Evolutionary conservation across 2,888 invertebrate species (phyloP), one percentile per base, ranked within the genome.

Genomic region (Lithodes maja): DNA sequence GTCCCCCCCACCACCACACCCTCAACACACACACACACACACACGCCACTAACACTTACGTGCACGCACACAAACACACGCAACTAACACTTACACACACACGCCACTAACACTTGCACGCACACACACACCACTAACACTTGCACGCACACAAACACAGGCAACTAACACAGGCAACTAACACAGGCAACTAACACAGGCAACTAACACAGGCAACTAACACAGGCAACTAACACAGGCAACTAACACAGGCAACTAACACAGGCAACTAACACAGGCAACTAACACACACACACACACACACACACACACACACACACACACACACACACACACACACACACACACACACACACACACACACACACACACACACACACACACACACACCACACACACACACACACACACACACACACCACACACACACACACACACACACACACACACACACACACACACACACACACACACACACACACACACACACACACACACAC

Each of bases 381-480:
- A 74, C n/a, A 74, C 2, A n/a, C 3, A 3, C 74, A 2, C 74
- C 15, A 74, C 33, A 3, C 3, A n/a, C 74, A 74, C 74, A 15
- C 2, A 9, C 3, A 74, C n/a, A n/a, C 55, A 55, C 3, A 55
- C 9, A 55, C 55, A 5, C 9, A n/a, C n/a, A 17, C 3, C 55
- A 55, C 55, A 55, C 55, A 55, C 55, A 55, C 55, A 55, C 55
- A 75, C 75, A 75, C 75, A 75, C 75, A 75, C 75, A 75, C 75
- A 75, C 75, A 75, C 75, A 75, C 49, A 75, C 75, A 75, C 75
- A 75, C 33, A 75, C 75, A 75, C 75, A 71, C 71, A 71, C 71
- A 71, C 71, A 71, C 71, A 71, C 71, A 71, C 71, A 15, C 77
- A 77, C 50, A 77, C 77, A 77, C 50, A 78, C 78, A 78, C 78